phyloP scores from a whole-genome alignment of 2,113 vertebrate species.

The zebrafish (Danio rerio) region DNA sequence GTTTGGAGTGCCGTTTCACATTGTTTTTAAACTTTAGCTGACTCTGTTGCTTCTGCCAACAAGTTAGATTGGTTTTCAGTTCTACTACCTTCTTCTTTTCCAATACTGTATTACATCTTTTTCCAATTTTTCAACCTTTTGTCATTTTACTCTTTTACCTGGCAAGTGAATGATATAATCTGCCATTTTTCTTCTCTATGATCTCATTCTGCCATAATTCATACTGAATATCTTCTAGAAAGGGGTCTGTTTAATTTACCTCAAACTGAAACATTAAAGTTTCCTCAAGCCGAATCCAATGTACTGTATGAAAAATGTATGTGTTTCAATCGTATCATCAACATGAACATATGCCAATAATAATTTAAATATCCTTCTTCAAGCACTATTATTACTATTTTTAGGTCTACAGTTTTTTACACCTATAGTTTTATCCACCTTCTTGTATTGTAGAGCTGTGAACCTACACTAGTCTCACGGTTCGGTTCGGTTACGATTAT shows the following conservation, averaged over 20 bases:
- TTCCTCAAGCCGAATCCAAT: too few species aligned
- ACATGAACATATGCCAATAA: too few species aligned
- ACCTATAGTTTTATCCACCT: too few species aligned
- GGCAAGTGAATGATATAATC: slow-evolving; percentile 9
- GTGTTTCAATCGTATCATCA: too few species aligned
- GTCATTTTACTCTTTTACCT: slow-evolving; percentile 11
- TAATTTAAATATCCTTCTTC: too few species aligned
- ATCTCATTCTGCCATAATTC: slow-evolving; percentile 36
- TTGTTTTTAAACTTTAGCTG: neutral
- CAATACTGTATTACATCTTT: slow-evolving; percentile 12
- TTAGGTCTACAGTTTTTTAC: too few species aligned
- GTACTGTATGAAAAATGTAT: too few species aligned
- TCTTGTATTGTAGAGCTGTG: too few species aligned
- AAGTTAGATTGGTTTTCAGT: neutral
- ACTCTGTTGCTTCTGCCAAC: neutral
- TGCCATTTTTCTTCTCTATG: slow-evolving; percentile 18
- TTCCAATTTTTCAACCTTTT: slow-evolving; percentile 17
- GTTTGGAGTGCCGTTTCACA: too few species aligned
- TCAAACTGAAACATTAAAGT: neutral
- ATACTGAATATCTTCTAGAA: slow-evolving; percentile 3
- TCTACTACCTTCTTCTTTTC: slow-evolving; percentile 12
- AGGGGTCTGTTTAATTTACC: slow-evolving; percentile 20
- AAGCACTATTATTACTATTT: too few species aligned
- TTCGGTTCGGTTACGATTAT: too few species aligned
- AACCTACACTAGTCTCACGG: too few species aligned